Evolutionary conservation across 2,113 vertebrate genomes (phyloP).

Genomic region (Euleptes europaea): DNA sequence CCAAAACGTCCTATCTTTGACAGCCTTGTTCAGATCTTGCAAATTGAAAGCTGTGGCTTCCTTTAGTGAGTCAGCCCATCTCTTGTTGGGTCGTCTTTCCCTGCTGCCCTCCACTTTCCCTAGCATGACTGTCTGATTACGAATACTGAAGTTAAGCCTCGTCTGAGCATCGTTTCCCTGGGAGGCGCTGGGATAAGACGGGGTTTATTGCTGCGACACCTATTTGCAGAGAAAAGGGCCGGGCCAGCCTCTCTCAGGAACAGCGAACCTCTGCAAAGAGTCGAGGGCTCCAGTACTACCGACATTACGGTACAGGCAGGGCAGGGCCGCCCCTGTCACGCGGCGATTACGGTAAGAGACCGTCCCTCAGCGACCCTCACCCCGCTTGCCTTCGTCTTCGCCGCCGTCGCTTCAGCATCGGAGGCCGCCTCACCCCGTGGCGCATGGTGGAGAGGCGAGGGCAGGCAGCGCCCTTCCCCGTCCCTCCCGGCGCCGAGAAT

Average conservation of each 20-base stretch:
- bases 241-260: not conserved
- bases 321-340: not conserved
- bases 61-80: too few relatives aligned
- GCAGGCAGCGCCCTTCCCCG: not conserved
- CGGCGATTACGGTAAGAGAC: not conserved
- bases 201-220: too few relatives aligned
- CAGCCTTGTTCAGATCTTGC: too few relatives aligned
- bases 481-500: not conserved
- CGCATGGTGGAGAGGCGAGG: not conserved
- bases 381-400: conserved; percentile 21
- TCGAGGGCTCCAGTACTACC: not conserved
- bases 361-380: not conserved
- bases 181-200: too few relatives aligned
- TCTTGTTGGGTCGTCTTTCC: too few relatives aligned
- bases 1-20: too few relatives aligned
- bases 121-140: too few relatives aligned
- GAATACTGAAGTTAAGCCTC: too few relatives aligned
- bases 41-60: too few relatives aligned
- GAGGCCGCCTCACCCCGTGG: not conserved
- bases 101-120: too few relatives aligned
- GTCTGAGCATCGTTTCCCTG: not conserved
- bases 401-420: not conserved
- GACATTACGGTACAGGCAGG: not conserved
- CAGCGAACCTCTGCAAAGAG: too few relatives aligned
- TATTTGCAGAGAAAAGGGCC: not conserved